These are phyloP conservation scores for Cirrhinus molitorella DNA, from an alignment of 2,797 vertebrate genomes.

Conservation along the genomic window DNA sequence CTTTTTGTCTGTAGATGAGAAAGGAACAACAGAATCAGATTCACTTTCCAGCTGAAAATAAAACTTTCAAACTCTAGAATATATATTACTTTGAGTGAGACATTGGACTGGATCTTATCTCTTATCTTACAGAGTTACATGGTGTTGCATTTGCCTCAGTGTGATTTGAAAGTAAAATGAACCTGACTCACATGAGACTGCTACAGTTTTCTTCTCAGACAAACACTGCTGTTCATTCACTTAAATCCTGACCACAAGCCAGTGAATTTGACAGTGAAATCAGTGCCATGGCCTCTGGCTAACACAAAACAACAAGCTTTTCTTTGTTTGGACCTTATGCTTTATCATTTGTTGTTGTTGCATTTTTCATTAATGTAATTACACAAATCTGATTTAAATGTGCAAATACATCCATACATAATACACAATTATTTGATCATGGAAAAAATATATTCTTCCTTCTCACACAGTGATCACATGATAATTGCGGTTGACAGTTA, in stretches of 20 bases:
- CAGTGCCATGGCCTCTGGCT: not conserved
- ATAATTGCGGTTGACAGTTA: too few relatives aligned
- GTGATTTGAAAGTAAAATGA: slow-evolving; percentile 53
- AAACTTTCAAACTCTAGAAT: not conserved
- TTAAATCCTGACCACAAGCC: not conserved
- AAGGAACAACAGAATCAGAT: not conserved
- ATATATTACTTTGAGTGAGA: not conserved
- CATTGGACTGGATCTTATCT: not conserved
- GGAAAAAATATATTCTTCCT: not conserved
- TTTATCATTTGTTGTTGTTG: not conserved
- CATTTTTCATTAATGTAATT: not conserved
- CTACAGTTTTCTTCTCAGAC: not conserved
- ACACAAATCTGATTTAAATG: not conserved
- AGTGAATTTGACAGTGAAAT: slow-evolving; percentile 30
- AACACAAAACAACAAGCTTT: not conserved
- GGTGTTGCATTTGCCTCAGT: slow-evolving; percentile 27
- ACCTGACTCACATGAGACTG: not conserved
- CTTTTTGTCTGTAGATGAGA: not conserved
- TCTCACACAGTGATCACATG: too few relatives aligned
- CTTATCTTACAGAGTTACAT: not conserved
- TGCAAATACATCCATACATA: not conserved
- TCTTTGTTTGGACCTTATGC: slow-evolving; percentile 1
- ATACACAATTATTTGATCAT: not conserved
- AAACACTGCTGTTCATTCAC: slow-evolving; percentile 2
- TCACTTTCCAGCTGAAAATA: not conserved